Percentiles rank a stretch among this genome's conserved stretches.
phyloP scores from a whole-genome alignment of 2,888 invertebrate genomes.

The Hymenopus coronatus region DNA sequence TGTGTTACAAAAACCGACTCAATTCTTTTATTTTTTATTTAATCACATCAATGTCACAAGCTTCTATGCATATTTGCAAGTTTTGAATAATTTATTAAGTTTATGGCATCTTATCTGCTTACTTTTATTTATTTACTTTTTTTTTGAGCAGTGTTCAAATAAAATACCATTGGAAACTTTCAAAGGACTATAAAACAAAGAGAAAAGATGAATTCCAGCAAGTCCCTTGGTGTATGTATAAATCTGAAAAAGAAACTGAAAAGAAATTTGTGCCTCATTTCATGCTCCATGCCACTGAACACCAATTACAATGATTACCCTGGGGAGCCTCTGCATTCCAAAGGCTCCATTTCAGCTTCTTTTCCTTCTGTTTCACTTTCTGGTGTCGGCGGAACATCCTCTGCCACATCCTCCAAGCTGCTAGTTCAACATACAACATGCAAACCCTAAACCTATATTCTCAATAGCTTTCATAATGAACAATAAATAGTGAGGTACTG shows the following conservation, averaged over 20 bases:
- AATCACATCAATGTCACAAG: too few relatives aligned
- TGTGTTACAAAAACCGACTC: too few relatives aligned
- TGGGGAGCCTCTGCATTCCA: conserved; percentile 7
- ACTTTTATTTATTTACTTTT: too few relatives aligned
- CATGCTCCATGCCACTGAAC: neutral
- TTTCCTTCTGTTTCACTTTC: neutral
- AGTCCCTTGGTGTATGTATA: neutral
- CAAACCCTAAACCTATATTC: neutral
- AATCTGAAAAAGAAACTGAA: neutral
- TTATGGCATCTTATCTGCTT: too few relatives aligned
- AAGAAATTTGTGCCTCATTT: neutral
- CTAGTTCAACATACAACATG: neutral
- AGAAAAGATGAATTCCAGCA: neutral
- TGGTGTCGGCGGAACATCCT: conserved; percentile 6
- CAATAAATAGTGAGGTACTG: neutral
- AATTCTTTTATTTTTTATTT: too few relatives aligned
- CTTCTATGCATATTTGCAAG: too few relatives aligned
- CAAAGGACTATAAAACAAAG: neutral
- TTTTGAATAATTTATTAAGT: too few relatives aligned
- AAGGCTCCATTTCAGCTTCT: neutral
- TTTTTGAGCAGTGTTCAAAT: too few relatives aligned
- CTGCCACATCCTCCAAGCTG: conserved; percentile 21
- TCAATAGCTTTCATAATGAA: neutral
- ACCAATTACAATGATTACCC: neutral
- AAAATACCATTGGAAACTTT: neutral